Base-by-base conservation (phyloP, 2,888 invertebrate species). In the Ennomos fuscantarius region DNA sequence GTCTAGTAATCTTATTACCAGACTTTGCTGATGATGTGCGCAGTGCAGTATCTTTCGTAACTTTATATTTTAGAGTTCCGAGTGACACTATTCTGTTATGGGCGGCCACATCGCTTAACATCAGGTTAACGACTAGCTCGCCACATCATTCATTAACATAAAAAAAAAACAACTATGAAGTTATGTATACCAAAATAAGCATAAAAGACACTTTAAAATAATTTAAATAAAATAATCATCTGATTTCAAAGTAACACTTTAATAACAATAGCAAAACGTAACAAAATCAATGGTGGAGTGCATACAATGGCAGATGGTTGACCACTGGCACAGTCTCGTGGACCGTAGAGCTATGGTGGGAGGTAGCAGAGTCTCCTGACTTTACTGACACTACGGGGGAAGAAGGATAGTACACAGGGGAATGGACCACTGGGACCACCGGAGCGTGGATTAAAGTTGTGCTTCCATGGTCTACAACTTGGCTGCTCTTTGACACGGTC, bases 311-410 rank as follows among this genome's bases (percentile, higher is more conserved):
- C 8, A 74, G 35, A 31, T 82, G 81, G 39, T 79, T 77, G 8
- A 85, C 73, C 0, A 82, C 66, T 0, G 86, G 87, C 1, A 84
- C 80, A 5, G 86, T 85, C 55, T 88, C 85, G 60, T 86, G 84
- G 46, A 93, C 84, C 60, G 93, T 79, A 42, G 91, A 84, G 79
- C 93, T 89, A 74, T 93, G 85, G 74, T 94, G 86, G 66, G 92
- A 81, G 65, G 93, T 74, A 10, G 89, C 84, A 46, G 93, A 84
- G 77, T 90, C 86, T 2, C 84, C 84, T 49, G 78, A 73, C 64
- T 79, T 82, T 40, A 79, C 69, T 36, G 62, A 50, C 1, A 79
- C 65, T 1, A 82, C 55, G 0, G 84, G 81, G 0, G 82, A 72
- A 10, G 81, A 76, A 47, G 32, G 42, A 12, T 78, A 75, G 8